These are phyloP conservation scores for Mirza zaza DNA, from an alignment of 2,113 vertebrate genomes.

Conservation along the genomic window DNA sequence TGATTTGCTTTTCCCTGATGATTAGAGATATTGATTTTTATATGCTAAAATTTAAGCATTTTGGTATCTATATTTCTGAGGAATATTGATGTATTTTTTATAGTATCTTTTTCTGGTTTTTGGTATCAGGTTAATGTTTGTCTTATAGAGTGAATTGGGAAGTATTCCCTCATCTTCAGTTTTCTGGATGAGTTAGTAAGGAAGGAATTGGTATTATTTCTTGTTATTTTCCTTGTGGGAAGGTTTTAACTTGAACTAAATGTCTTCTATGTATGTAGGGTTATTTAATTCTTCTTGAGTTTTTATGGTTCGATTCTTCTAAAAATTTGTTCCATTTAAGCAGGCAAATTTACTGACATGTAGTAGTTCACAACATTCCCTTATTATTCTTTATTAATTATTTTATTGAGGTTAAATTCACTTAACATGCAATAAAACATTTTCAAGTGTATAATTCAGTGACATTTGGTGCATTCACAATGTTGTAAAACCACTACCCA, in stretches of 20 bases:
- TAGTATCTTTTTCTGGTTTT: background rate
- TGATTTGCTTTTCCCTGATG: too few species aligned
- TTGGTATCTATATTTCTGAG: background rate
- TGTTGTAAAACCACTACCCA: background rate
- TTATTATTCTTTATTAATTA: background rate
- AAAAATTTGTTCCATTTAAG: background rate
- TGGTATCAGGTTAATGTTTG: background rate
- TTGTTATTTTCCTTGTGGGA: background rate
- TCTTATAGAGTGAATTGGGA: background rate
- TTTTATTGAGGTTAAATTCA: background rate
- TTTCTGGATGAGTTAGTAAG: background rate
- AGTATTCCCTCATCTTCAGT: background rate
- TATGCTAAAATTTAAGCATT: background rate
- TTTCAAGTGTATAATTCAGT: background rate
- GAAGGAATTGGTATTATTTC: background rate
- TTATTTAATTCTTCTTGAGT: slow-evolving; percentile 11
- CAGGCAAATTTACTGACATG: background rate
- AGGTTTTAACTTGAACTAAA: background rate
- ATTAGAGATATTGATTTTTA: background rate
- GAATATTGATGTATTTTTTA: background rate
- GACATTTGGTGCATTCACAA: background rate
- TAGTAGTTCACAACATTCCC: background rate
- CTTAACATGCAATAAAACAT: background rate
- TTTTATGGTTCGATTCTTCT: background rate
- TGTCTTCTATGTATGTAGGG: background rate